A percentile compares a stretch with the other conserved stretches of the same genome.
Conservation (phyloP, 2,113 vertebrate genomes). For the Channa maculata region DNA sequence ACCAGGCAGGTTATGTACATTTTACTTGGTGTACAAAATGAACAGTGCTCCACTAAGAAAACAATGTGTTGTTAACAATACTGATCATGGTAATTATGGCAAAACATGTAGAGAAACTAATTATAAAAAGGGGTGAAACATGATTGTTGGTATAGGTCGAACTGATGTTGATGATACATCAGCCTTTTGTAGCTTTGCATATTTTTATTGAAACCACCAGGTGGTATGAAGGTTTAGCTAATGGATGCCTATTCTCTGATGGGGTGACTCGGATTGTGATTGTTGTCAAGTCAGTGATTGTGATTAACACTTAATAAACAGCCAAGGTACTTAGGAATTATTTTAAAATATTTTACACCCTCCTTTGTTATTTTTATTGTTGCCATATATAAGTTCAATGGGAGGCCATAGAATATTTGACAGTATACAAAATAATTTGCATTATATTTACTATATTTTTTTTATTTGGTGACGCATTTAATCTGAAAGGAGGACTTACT, state of each 20-base stretch:
- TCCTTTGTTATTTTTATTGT: slow-evolving; percentile 9
- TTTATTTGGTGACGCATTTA: slow-evolving; percentile 8
- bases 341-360: slow-evolving; percentile 1
- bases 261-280: neutral
- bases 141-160: no score
- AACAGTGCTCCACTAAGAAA: no score
- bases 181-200: no score
- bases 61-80: no score
- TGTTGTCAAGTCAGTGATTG: neutral
- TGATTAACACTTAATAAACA: neutral
- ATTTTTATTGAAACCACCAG: no score
- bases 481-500: neutral
- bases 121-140: no score
- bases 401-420: slow-evolving; percentile 14
- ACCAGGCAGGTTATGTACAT: no score
- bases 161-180: no score
- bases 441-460: slow-evolving; percentile 9
- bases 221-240: no score
- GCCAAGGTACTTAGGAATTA: neutral
- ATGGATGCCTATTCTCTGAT: neutral
- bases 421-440: slow-evolving; percentile 12
- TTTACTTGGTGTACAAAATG: no score
- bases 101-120: no score
- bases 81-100: no score
- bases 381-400: slow-evolving; percentile 52